Percentiles rank a stretch among this genome's conserved stretches.
Conservation (phyloP, 2,797 vertebrate genomes). For the Sebastes ruberrimus region DNA sequence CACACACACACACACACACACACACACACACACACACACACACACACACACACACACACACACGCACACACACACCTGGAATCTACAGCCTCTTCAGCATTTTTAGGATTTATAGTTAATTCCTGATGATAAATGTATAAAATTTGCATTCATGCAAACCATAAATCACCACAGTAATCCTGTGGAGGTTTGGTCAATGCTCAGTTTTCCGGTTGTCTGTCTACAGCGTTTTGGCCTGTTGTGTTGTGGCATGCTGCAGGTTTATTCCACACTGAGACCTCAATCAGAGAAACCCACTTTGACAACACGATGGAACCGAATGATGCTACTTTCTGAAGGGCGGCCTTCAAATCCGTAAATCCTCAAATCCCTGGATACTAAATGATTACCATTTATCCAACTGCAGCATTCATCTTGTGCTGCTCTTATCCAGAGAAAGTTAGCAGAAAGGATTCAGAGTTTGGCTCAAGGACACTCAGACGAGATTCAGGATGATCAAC, state of each 20-base stretch:
- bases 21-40: background rate
- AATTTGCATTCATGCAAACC: conserved; percentile 17
- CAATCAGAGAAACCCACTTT: background rate
- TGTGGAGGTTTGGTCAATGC: background rate
- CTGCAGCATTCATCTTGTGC: background rate
- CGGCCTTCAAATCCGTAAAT: conserved; percentile 38
- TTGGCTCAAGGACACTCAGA: conserved; percentile 36
- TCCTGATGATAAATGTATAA: background rate
- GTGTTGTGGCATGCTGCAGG: background rate
- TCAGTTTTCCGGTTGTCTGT: background rate
- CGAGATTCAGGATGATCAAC: conserved; percentile 12
- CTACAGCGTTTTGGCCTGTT: background rate
- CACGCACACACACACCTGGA: conserved; percentile 22
- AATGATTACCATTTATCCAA: conserved; percentile 5
- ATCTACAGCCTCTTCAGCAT: conserved; percentile 23
- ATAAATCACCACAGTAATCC: conserved; percentile 7
- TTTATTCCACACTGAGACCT: background rate
- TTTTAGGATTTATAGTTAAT: conserved; percentile 30
- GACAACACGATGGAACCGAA: background rate
- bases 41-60: background rate
- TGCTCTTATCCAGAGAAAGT: conserved; percentile 5
- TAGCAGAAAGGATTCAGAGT: conserved; percentile 14
- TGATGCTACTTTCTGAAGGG: conserved; percentile 17
- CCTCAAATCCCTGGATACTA: conserved; percentile 39
- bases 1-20: background rate